Evolutionary conservation across 2,888 invertebrate species (phyloP).

Genomic region (Agrochola lota): DNA sequence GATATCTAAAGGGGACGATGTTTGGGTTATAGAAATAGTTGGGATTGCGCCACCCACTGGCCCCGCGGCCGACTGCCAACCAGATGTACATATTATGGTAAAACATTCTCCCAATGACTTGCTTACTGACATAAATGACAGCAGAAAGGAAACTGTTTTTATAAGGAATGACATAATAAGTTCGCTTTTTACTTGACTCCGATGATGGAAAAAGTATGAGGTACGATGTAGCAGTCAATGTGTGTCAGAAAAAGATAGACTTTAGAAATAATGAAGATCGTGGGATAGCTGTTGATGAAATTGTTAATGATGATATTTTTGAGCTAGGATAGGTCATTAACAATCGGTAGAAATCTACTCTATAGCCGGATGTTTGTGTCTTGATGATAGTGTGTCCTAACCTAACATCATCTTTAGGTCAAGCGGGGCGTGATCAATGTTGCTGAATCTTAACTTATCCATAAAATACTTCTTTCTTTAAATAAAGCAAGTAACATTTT

Average conservation of each 20-base stretch:
- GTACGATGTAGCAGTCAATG: conserved; percentile 30
- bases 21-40: conserved; percentile 75
- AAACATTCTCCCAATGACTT: conserved; percentile 61
- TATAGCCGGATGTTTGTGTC: background rate
- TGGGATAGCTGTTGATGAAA: conserved; percentile 4
- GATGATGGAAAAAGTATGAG: conserved; percentile 32
- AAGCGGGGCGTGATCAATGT: background rate
- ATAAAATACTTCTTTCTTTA: conserved; percentile 9
- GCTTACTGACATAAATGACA: conserved; percentile 59
- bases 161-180: conserved; percentile 54
- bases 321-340: too few relatives aligned
- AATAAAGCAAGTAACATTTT: conserved; percentile 24
- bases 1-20: conserved; percentile 76
- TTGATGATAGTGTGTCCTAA: background rate
- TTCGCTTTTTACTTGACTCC: conserved; percentile 32
- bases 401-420: background rate
- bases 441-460: background rate
- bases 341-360: background rate
- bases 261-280: conserved; percentile 12
- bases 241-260: conserved; percentile 15
- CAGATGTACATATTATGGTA: conserved; percentile 58
- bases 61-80: conserved; percentile 69
- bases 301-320: background rate
- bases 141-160: conserved; percentile 62
- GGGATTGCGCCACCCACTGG: conserved; percentile 76